Conservation (phyloP, 2,888 invertebrate species). For the Caenorhabditis sp. region DNA sequence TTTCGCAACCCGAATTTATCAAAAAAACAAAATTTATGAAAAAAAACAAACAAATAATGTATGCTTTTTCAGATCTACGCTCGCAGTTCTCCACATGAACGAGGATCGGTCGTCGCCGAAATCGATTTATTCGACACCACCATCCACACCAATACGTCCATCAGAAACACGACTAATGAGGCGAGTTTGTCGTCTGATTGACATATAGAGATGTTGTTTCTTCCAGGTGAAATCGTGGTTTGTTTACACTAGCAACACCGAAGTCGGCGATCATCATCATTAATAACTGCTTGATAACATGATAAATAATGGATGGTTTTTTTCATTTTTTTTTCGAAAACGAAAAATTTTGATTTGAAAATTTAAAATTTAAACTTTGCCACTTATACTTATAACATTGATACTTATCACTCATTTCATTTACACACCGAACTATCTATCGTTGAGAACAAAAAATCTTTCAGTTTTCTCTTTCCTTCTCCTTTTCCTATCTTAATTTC, state of each 20-base stretch:
- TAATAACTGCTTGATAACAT: conserved; percentile 10
- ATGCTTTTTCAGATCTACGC: conserved; percentile 45
- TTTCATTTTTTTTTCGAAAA: too few species aligned
- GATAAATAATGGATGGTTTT: not conserved
- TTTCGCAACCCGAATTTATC: not conserved
- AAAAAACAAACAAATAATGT: too few species aligned
- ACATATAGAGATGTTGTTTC: conserved; percentile 26
- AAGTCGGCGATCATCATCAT: conserved; percentile 49
- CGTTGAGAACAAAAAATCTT: not conserved
- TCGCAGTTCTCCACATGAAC: conserved; percentile 25
- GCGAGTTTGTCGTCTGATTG: conserved; percentile 28
- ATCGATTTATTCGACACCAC: conserved; percentile 57
- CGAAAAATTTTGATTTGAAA: too few species aligned
- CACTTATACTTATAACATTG: too few species aligned
- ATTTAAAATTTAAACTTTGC: too few species aligned
- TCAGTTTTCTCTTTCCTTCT: not conserved
- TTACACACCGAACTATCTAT: not conserved
- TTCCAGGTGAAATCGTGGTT: conserved; percentile 64
- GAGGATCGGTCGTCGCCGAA: conserved; percentile 33
- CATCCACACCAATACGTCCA: conserved; percentile 44
- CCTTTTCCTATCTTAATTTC: not conserved
- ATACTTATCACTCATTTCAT: not conserved
- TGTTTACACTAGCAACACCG: conserved; percentile 60
- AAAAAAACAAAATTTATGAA: too few species aligned
- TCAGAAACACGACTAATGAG: conserved; percentile 55